phyloP scores from a whole-genome alignment of 2,113 vertebrate genomes.

The Aspiorhynchus laticeps region DNA sequence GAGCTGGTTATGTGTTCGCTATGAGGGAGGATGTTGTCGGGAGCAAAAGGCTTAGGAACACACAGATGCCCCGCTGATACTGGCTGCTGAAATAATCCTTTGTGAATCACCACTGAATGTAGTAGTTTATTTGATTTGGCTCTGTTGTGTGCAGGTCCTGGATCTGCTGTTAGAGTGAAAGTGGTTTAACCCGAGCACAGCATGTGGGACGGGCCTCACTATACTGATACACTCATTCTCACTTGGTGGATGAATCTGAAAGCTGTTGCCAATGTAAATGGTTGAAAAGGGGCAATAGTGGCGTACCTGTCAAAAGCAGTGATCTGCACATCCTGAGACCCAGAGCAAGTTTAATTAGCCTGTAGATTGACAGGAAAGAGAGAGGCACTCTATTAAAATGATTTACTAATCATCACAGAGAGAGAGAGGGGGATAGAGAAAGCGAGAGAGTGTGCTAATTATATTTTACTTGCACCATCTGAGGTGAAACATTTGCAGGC shows the following conservation, averaged over 20 bases:
- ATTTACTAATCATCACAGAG: slow-evolving; percentile 53
- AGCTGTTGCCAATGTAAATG: slow-evolving; percentile 4
- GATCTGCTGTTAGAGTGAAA: slow-evolving; percentile 23
- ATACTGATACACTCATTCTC: slow-evolving; percentile 7
- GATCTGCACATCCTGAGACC: slow-evolving; percentile 3
- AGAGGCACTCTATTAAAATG: slow-evolving; percentile 28
- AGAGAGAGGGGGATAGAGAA: slow-evolving; percentile 22
- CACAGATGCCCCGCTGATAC: slow-evolving; percentile 40
- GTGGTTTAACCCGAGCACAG: background rate
- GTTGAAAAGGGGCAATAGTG: background rate
- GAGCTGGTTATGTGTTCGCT: slow-evolving; percentile 36
- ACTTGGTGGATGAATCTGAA: background rate
- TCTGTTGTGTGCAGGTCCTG: slow-evolving; percentile 8
- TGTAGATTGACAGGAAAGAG: slow-evolving; percentile 34
- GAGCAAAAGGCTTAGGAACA: slow-evolving; percentile 36
- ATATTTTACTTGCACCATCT: slow-evolving; percentile 44
- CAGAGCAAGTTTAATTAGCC: slow-evolving; percentile 48
- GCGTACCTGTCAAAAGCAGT: slow-evolving; percentile 1
- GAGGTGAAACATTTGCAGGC: slow-evolving; percentile 38
- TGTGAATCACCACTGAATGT: slow-evolving; percentile 41
- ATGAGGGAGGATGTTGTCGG: slow-evolving; percentile 37
- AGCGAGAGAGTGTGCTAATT: slow-evolving; percentile 45
- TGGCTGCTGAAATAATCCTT: slow-evolving; percentile 46
- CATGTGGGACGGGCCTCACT: background rate
- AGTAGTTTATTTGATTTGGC: slow-evolving; percentile 42